Base-by-base conservation (phyloP, 2,888 invertebrate species). In the Hydroisotoma schaefferi region DNA sequence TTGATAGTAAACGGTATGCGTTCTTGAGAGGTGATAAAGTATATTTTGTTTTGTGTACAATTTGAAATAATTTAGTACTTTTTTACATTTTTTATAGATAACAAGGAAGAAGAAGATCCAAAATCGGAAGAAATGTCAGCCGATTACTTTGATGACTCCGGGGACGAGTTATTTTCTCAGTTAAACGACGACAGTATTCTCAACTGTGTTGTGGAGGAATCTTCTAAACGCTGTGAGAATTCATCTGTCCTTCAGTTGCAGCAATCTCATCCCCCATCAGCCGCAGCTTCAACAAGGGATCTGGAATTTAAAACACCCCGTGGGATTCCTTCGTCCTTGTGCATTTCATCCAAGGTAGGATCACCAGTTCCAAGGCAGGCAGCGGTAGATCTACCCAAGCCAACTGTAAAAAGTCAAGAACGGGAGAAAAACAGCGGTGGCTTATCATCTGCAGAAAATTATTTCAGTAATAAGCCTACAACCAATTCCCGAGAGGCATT, bases 151-250 rank as follows among this genome's bases (percentile, higher is more conserved):
- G 37, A 52, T 52, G 52, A 52, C 37, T 20, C 52, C 2, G 52
- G 37, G 10, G 37, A 52, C 23, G 52, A 52, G 3, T 22, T 52
- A 10, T 29, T 52, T 52, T 52, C 52, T 12, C 52, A 52, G 22
- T 22, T 52, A 5, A 15, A 15, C n/a, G 40, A 40, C n/a, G n/a
- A 40, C 20, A 20, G 8, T 18, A 20, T 40, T 40, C 4, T 40
- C 20, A 15, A n/a, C n/a, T n/a, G n/a, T n/a, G n/a, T n/a, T n/a
- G n/a, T n/a, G n/a, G n/a, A n/a, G n/a, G n/a, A n/a, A n/a, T n/a
- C n/a, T n/a, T n/a, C n/a, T n/a, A n/a, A n/a, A n/a, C n/a, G n/a
- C n/a, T n/a, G n/a, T n/a, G n/a, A n/a, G n/a, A n/a, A n/a, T n/a
- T n/a, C n/a, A n/a, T n/a, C n/a, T n/a, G n/a, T n/a, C n/a, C n/a